These are phyloP conservation scores for Acronicta leporina DNA, from an alignment of 2,888 invertebrate species.

Conservation along the genomic window DNA sequence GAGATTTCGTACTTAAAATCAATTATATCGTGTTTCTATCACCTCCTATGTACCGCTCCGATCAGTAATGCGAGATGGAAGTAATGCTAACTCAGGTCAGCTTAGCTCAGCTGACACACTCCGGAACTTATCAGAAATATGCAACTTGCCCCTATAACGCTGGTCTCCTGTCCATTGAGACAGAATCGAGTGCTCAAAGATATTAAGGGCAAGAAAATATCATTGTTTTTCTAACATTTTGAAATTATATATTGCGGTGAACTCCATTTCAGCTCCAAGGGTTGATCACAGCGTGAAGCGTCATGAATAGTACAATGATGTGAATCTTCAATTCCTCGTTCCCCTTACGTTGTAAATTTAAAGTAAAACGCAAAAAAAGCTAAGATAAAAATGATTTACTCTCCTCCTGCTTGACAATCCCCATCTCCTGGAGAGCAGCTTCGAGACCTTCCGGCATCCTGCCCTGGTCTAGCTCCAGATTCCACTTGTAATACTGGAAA, in stretches of 20 bases:
- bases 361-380: constrained; percentile 13
- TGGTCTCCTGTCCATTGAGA: constrained; percentile 3
- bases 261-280: neutral
- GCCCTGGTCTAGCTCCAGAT: constrained; percentile 94
- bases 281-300: neutral
- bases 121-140: neutral
- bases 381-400: constrained; percentile 67
- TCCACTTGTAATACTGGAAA: constrained; percentile 94
- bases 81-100: neutral
- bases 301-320: constrained; percentile 21
- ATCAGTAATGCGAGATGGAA: constrained; percentile 11
- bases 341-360: constrained; percentile 20
- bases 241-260: neutral
- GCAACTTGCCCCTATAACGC: constrained; percentile 1
- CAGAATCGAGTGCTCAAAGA: neutral
- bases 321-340: constrained; percentile 24
- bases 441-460: constrained; percentile 94
- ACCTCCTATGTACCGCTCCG: neutral
- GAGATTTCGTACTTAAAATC: neutral
- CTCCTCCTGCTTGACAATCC: constrained; percentile 91
- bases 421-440: constrained; percentile 92
- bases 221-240: neutral
- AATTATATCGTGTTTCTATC: constrained; percentile 1
- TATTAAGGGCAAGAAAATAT: neutral
- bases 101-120: constrained; percentile 7